phyloP scores from a whole-genome alignment of 2,797 vertebrate genomes.

The Pogoniulus pusillus region DNA sequence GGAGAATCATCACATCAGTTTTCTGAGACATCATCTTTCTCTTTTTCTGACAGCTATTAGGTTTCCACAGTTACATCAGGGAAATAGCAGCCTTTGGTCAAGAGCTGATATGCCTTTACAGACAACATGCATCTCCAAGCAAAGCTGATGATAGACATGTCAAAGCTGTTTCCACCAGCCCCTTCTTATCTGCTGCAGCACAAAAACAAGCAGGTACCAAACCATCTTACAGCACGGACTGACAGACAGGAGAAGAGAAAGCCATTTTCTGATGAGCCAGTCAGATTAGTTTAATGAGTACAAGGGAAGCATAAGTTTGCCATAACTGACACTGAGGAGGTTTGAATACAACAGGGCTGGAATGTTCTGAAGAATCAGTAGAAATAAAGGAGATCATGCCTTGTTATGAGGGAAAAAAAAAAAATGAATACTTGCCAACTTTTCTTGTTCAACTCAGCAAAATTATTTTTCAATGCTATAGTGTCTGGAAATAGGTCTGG shows the following conservation, averaged over 20 bases:
- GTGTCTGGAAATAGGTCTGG: conserved; percentile 71
- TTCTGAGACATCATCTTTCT: conserved; percentile 72
- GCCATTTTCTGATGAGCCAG: conserved; percentile 71
- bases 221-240: conserved; percentile 62
- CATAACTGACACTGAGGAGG: conserved; percentile 64
- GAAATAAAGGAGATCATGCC: conserved; percentile 70
- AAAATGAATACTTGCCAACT: conserved; percentile 87
- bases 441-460: conserved; percentile 79
- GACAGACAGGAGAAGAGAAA: conserved; percentile 41
- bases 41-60: conserved; percentile 49
- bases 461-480: conserved; percentile 76
- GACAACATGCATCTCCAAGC: conserved; percentile 83
- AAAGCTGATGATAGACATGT: conserved; percentile 67
- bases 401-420: conserved; percentile 71
- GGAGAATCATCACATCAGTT: conserved; percentile 92
- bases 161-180: conserved; percentile 73
- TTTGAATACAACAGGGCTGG: conserved; percentile 36
- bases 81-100: conserved; percentile 77
- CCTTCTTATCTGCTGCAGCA: conserved; percentile 66
- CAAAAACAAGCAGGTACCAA: conserved; percentile 64
- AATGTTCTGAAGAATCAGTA: conserved; percentile 43
- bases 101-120: conserved; percentile 80
- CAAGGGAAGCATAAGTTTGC: conserved; percentile 47
- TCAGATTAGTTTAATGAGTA: conserved; percentile 71
- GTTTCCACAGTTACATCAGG: conserved; percentile 70